Conservation (phyloP, 2,797 vertebrate species). For the Gallinago nigripennis region DNA sequence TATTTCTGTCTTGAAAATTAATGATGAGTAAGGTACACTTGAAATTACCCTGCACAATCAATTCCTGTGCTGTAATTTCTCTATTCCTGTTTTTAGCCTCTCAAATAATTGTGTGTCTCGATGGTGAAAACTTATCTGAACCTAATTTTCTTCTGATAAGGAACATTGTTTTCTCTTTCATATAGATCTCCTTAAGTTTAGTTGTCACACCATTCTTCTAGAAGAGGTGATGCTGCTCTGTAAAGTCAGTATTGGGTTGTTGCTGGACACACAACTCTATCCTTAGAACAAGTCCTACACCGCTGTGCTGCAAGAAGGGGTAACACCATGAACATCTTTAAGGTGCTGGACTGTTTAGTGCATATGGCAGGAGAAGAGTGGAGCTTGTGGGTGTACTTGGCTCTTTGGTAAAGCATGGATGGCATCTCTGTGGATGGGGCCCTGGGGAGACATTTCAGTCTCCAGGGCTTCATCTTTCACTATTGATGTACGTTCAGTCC, state of each 20-base stretch:
- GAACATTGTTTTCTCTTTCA: neutral
- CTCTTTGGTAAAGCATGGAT: rapidly evolving
- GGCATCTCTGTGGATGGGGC: neutral
- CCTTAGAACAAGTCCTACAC: neutral
- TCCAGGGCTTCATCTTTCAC: neutral
- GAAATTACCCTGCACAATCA: neutral
- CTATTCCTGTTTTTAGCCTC: neutral
- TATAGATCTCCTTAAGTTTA: neutral
- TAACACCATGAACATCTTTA: neutral
- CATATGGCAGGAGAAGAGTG: neutral
- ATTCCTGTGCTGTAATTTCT: neutral
- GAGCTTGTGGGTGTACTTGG: neutral
- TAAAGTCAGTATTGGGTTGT: neutral
- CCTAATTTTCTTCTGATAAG: neutral
- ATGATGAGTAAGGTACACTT: neutral
- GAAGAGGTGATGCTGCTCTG: neutral
- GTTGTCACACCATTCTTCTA: neutral
- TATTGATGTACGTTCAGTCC: neutral
- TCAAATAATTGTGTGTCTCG: neutral
- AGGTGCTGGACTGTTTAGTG: neutral
- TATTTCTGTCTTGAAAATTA: neutral
- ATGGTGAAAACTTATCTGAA: neutral
- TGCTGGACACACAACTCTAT: neutral
- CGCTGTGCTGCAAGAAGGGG: neutral
- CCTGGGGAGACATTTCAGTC: neutral